A percentile compares a stretch with the other conserved stretches of the same genome.
Evolutionary conservation across 2,888 invertebrate genomes (phyloP).

Genomic region (Andrena praecox): DNA sequence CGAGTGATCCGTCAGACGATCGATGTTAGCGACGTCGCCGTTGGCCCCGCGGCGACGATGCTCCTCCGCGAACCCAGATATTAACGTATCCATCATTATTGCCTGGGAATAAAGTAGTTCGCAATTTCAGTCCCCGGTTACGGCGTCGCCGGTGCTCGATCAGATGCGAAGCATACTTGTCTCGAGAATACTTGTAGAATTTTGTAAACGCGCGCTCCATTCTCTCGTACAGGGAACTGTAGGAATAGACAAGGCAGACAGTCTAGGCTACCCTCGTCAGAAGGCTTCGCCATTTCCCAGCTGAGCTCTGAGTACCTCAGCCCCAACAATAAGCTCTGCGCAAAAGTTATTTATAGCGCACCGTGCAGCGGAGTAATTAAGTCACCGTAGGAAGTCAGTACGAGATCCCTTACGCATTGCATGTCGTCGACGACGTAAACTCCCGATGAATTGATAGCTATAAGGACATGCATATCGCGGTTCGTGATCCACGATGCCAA

Average conservation of each 20-base stretch:
- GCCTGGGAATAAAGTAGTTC: constrained; percentile 85
- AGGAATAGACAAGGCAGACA: constrained; percentile 96
- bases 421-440: constrained; percentile 94
- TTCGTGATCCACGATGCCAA: constrained; percentile 94
- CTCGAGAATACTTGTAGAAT: constrained; percentile 91
- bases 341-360: constrained; percentile 18
- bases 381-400: neutral
- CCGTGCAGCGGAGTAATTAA: too few relatives aligned
- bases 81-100: constrained; percentile 94
- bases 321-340: constrained; percentile 92
- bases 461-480: constrained; percentile 94
- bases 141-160: neutral
- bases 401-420: constrained; percentile 90
- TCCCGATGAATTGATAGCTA: constrained; percentile 94
- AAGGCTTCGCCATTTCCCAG: constrained; percentile 96
- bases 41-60: constrained; percentile 86
- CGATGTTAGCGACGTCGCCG: constrained; percentile 83
- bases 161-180: constrained; percentile 84
- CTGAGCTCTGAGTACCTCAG: constrained; percentile 95
- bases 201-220: constrained; percentile 92
- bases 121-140: neutral
- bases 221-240: constrained; percentile 94
- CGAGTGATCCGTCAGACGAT: constrained; percentile 72
- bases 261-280: constrained; percentile 93
- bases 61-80: constrained; percentile 93